phyloP scores from a whole-genome alignment of 2,888 invertebrate species.

The Mellilla xanthometata region DNA sequence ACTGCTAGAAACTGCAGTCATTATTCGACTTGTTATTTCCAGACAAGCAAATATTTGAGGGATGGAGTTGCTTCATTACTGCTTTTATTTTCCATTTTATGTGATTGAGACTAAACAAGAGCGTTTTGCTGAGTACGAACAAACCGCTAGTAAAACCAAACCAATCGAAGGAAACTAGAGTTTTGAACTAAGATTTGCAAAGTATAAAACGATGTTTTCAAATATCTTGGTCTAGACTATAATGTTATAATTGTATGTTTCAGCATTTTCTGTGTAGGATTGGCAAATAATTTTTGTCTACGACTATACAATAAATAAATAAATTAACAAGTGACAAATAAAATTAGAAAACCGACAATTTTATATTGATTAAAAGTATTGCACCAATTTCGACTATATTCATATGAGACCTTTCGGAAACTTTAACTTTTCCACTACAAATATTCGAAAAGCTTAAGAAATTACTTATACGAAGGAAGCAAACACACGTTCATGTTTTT shows the following conservation, averaged over 20 bases:
- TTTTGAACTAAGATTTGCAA: constrained; percentile 65
- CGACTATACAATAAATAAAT: too few relatives aligned
- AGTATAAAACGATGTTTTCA: constrained; percentile 54
- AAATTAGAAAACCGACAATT: too few relatives aligned
- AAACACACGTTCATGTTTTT: too few relatives aligned
- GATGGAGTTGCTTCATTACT: constrained; percentile 68
- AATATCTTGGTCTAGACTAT: constrained; percentile 74
- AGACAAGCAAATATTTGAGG: constrained; percentile 69
- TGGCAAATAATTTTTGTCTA: too few relatives aligned
- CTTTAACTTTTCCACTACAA: too few relatives aligned
- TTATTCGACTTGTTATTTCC: constrained; percentile 35
- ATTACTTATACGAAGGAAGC: too few relatives aligned
- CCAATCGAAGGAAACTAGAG: constrained; percentile 56
- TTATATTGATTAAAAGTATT: too few relatives aligned
- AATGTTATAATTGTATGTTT: constrained; percentile 55
- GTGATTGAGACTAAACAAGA: constrained; percentile 74
- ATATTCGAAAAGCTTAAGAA: too few relatives aligned
- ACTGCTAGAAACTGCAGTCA: constrained; percentile 24
- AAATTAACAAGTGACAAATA: too few relatives aligned
- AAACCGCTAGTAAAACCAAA: constrained; percentile 62
- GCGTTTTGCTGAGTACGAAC: constrained; percentile 51
- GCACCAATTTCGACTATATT: too few relatives aligned
- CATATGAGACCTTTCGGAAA: too few relatives aligned
- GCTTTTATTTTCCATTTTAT: constrained; percentile 72
- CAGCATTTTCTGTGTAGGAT: too few relatives aligned